These are phyloP conservation scores for Bos javanicus DNA, from an alignment of 2,113 vertebrate genomes.

Conservation along the genomic window DNA sequence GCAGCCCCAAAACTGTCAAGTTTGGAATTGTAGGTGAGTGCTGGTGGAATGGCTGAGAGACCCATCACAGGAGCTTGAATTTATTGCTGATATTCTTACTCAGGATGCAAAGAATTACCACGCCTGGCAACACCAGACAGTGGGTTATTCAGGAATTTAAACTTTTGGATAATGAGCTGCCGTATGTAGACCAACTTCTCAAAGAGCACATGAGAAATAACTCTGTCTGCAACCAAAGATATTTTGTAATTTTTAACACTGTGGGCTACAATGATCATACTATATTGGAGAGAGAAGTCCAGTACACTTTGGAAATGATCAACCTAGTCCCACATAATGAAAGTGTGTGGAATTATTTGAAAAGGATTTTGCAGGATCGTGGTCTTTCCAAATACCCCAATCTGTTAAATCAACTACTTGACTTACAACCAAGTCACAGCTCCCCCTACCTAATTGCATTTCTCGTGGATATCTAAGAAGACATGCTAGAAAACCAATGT, in stretches of 20 bases:
- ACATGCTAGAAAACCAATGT: neutral
- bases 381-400: neutral
- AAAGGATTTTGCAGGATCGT: neutral
- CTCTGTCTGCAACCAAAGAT: neutral
- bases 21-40: neutral
- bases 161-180: neutral
- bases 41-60: neutral
- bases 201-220: neutral
- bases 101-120: neutral
- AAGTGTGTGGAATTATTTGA: neutral
- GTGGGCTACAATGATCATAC: neutral
- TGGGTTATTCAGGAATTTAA: neutral
- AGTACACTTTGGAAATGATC: neutral
- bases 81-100: neutral
- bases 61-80: neutral
- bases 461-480: neutral
- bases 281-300: neutral
- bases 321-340: neutral
- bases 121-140: neutral
- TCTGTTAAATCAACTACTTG: neutral
- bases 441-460: neutral
- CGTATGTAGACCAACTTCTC: neutral
- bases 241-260: neutral
- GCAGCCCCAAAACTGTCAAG: neutral
- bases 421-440: neutral